Evolutionary conservation across 2,888 invertebrate species (phyloP), one percentile per base, ranked within the genome.

Genomic region (Periphyllus acericola): DNA sequence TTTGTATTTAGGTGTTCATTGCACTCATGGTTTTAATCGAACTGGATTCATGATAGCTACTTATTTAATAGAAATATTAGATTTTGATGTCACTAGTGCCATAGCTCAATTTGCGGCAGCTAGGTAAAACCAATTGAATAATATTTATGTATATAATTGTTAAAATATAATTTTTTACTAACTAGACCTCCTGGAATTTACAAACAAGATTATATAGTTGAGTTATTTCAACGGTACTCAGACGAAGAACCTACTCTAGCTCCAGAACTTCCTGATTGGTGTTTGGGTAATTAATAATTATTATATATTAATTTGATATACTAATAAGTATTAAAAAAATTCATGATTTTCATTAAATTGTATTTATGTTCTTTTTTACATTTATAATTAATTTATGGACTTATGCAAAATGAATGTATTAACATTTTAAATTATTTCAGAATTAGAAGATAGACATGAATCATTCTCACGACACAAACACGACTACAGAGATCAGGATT

Each of bases 1-100:
- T 89, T 88, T 86, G 80, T 91, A 92, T 88, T 90, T 93, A 91
- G 96, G 94, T 55, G 95, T 99, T 14, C 98, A 98, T 91, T 99
- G 98, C 91, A 99, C 99, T 0, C 99, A 99, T 92, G 99, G 99
- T 0, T 99, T 99, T 92, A 99, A 99, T 92, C 93, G 99, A 90
- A 99, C 99, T 14, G 99, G 99, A 0, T 99, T 99, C 91, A 93
- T 99, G 11, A 96, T 99, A 83, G 94, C 95, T 46, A 95, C 98
- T 0, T 99, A 96, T 92, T 94, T 99, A 92, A 96, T 98, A 8
- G 96, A 97, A 91, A 94, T 94, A 89, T 93, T 95, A 91, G 96
- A 96, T 90, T 96, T 95, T 92, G 95, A 96, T 90, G 94, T 98
- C 0, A 97, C 96, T 90, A 95, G 96, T 4, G 98, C 97, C 0